A percentile compares a stretch with the other conserved stretches of the same genome.
Evolutionary conservation across 2,113 vertebrate species (phyloP).

Genomic region (Arizona elegans): DNA sequence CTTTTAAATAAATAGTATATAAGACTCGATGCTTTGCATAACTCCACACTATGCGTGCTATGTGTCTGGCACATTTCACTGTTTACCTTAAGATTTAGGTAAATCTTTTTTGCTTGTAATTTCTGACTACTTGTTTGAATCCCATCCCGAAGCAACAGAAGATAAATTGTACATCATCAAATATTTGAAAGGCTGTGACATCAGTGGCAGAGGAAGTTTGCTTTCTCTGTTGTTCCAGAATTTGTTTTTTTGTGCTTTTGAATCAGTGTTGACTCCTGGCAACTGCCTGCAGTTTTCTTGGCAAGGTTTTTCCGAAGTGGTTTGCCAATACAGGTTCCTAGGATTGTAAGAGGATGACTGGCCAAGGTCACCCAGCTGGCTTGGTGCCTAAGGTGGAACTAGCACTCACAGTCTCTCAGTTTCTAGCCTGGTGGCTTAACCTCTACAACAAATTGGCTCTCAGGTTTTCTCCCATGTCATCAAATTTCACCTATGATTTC

Average conservation of each 20-base stretch:
- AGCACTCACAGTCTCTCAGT: background rate
- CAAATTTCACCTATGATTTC: background rate
- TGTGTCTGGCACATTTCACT: background rate
- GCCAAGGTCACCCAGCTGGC: background rate
- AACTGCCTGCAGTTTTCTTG: background rate
- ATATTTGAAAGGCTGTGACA: background rate
- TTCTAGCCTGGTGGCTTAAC: background rate
- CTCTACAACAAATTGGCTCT: background rate
- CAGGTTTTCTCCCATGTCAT: background rate
- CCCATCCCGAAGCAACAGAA: background rate
- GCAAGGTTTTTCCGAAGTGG: background rate
- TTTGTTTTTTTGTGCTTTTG: background rate
- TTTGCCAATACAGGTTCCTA: background rate
- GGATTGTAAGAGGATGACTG: background rate
- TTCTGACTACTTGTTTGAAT: background rate
- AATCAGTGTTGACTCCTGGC: background rate
- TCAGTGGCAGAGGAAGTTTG: background rate
- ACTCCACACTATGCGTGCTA: background rate
- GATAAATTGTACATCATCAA: background rate
- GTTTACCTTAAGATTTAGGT: background rate
- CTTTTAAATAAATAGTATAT: background rate
- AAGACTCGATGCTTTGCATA: background rate
- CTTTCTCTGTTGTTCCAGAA: background rate
- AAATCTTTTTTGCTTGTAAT: background rate
- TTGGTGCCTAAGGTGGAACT: background rate